Conservation (phyloP, 2,888 invertebrate species). For the Leuctra nigra region DNA sequence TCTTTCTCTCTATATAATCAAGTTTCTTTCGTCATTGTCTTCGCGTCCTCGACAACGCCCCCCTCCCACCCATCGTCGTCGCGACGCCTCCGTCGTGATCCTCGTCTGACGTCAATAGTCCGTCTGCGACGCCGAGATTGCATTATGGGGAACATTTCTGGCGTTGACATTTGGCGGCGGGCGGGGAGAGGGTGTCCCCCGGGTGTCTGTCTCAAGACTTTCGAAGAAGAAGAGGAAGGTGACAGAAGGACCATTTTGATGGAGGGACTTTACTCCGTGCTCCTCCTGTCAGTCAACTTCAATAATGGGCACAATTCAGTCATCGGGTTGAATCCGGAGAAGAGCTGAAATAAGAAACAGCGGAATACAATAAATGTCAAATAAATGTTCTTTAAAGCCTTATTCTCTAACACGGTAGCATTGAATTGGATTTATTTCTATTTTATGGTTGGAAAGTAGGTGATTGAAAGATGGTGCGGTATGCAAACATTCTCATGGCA, state of each 20-base stretch:
- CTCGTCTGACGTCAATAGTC: conserved; percentile 17
- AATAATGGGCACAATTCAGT: conserved; percentile 23
- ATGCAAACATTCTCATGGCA: too few species aligned
- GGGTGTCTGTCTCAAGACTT: conserved; percentile 13
- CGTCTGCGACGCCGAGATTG: conserved; percentile 22
- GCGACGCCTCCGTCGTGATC: conserved; percentile 1
- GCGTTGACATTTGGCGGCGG: conserved; percentile 20
- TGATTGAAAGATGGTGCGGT: too few species aligned
- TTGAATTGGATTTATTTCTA: too few species aligned
- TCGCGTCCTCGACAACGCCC: not conserved
- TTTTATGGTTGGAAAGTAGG: too few species aligned
- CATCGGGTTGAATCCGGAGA: conserved; percentile 6
- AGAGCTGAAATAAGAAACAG: conserved; percentile 5
- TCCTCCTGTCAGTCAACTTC: conserved; percentile 16
- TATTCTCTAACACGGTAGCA: too few species aligned
- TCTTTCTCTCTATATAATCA: not conserved
- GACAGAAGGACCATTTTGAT: conserved; percentile 24
- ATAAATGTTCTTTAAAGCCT: too few species aligned
- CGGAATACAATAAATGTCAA: conserved; percentile 14
- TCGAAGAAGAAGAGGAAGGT: conserved; percentile 19
- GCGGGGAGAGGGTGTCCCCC: conserved; percentile 7
- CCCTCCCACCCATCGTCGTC: not conserved
- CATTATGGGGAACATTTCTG: conserved; percentile 25
- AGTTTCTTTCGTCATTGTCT: not conserved
- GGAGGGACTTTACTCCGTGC: conserved; percentile 21